Percentiles rank a stretch among this genome's conserved stretches.
These are phyloP conservation scores for Anolis carolinensis DNA, from an alignment of 2,113 vertebrate genomes.

Conservation along the genomic window DNA sequence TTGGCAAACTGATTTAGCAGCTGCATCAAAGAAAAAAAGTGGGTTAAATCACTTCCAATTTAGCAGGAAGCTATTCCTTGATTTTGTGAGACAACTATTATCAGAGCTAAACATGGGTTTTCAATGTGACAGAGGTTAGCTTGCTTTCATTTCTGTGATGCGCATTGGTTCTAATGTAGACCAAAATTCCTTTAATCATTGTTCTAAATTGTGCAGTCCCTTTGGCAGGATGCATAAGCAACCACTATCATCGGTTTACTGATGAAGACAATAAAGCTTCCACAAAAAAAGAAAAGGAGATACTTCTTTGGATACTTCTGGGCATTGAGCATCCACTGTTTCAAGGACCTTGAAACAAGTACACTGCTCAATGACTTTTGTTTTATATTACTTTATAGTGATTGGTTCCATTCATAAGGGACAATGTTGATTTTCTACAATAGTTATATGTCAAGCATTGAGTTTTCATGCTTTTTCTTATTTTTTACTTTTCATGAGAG, in stretches of 20 bases:
- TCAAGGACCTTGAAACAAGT: neutral
- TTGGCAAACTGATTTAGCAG: conserved; percentile 2
- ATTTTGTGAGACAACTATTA: neutral
- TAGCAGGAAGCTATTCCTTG: neutral
- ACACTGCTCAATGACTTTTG: neutral
- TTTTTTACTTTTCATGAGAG: no score
- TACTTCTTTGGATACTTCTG: neutral
- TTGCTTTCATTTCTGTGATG: neutral
- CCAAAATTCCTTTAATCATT: neutral
- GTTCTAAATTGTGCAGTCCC: no score
- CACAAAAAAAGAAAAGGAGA: neutral
- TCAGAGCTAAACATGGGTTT: neutral
- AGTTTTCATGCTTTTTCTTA: neutral
- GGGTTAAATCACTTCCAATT: conserved; percentile 29
- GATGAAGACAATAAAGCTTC: neutral
- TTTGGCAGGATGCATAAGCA: no score
- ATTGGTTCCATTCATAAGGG: neutral
- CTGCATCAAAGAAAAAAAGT: conserved; percentile 4
- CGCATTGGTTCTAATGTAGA: neutral
- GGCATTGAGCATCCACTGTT: neutral
- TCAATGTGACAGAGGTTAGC: neutral
- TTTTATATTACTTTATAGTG: neutral
- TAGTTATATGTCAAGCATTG: neutral
- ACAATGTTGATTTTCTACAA: neutral
- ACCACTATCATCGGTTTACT: neutral